Evolutionary conservation across 2,113 vertebrate genomes (phyloP).

Genomic region (Sinocyclocheilus grahami): DNA sequence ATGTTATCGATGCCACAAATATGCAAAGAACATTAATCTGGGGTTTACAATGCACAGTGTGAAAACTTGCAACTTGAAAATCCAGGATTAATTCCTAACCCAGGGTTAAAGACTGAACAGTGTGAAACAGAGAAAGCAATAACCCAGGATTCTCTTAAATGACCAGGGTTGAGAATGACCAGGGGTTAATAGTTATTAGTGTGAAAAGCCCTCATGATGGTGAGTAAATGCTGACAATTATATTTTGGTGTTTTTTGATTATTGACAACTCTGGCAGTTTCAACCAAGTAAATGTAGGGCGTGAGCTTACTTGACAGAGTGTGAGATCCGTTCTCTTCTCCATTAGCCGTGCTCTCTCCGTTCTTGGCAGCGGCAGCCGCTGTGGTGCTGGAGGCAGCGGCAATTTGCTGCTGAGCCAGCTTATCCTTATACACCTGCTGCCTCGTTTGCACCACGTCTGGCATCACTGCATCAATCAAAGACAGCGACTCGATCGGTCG

Average conservation of each 20-base stretch:
- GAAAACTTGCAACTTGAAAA: not conserved
- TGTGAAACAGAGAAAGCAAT: too few species aligned
- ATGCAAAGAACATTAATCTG: not conserved
- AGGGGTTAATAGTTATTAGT: too few species aligned
- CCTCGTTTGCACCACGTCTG: slow-evolving; percentile 94
- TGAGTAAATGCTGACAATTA: not conserved
- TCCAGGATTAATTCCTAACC: not conserved
- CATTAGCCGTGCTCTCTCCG: slow-evolving; percentile 94
- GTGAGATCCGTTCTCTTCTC: slow-evolving; percentile 94
- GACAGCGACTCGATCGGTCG: slow-evolving; percentile 97
- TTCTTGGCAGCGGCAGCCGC: slow-evolving; percentile 86
- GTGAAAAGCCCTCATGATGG: too few species aligned
- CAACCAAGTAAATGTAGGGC: not conserved
- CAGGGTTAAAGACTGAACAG: too few species aligned
- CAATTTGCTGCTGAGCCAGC: slow-evolving; percentile 92
- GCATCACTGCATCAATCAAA: slow-evolving; percentile 97
- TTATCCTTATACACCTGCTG: slow-evolving; percentile 97
- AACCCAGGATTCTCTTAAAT: too few species aligned
- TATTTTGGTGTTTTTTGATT: not conserved
- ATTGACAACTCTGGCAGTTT: not conserved
- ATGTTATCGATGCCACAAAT: not conserved
- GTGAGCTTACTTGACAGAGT: slow-evolving; percentile 89
- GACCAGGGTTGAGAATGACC: too few species aligned
- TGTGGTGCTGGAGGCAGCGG: slow-evolving; percentile 78
- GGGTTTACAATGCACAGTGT: slow-evolving; percentile 43